phyloP scores from a whole-genome alignment of 2,113 vertebrate species.

The Antechinus flavipes region DNA sequence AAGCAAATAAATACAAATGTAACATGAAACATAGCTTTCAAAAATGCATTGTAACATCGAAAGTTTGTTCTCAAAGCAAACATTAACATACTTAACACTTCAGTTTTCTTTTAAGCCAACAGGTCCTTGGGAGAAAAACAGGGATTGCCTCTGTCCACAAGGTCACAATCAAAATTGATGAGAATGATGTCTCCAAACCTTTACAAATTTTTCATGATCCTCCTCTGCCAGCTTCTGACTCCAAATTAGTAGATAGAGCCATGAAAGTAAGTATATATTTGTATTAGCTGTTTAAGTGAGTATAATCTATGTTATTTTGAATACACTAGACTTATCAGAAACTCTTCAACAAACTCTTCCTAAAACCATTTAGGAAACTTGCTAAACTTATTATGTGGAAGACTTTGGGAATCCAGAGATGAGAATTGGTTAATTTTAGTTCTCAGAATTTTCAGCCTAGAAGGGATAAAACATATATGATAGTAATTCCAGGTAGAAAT shows the following conservation, averaged over 20 bases:
- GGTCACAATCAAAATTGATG: conserved; percentile 98
- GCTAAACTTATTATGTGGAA: not conserved
- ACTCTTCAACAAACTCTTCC: conserved; percentile 55
- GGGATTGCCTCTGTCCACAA: conserved; percentile 96
- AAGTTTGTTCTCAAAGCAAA: conserved; percentile 45
- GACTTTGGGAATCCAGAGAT: not conserved
- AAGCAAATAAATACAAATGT: not conserved
- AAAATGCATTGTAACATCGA: not conserved
- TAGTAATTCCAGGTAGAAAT: not conserved
- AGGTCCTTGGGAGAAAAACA: conserved; percentile 96
- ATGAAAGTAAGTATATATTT: conserved; percentile 90
- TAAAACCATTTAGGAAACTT: conserved; percentile 57
- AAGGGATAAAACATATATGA: not conserved
- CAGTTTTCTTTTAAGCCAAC: conserved; percentile 89
- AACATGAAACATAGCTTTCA: not conserved
- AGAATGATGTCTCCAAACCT: conserved; percentile 96
- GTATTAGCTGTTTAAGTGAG: conserved; percentile 44
- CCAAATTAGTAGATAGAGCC: conserved; percentile 96
- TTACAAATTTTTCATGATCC: conserved; percentile 99
- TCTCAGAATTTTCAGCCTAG: not conserved
- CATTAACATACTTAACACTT: conserved; percentile 55
- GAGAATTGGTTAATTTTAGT: not conserved
- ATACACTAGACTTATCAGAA: conserved; percentile 34
- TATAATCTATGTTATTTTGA: conserved; percentile 39
- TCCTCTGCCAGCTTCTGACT: conserved; percentile 95